Base-by-base conservation (phyloP, 2,113 vertebrate species). In the Odocoileus hemionus region DNA sequence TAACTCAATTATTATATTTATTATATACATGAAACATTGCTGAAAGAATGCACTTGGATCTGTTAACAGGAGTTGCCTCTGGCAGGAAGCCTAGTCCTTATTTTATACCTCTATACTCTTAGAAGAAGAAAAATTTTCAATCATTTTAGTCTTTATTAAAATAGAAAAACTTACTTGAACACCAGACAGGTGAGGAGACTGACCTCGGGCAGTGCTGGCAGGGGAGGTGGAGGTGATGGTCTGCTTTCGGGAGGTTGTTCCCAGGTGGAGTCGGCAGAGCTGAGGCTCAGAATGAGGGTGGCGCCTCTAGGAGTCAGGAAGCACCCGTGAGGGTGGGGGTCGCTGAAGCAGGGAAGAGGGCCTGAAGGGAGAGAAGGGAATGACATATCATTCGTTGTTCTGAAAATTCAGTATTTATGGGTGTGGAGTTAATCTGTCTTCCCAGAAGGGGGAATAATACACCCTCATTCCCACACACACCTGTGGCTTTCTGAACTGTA, bases 301-400 rank as follows among this genome's bases (percentile, higher is more conserved):
- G 60, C 43, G 33, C 45, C 26, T 30, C n/a, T 36, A 39, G 61
- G 54, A 61, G 25, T 19, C 16, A 28, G 52, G 57, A 84, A 36
- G 43, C 15, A 4, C 1, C 6, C 3, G 10, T 33, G 3, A 10
- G 26, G n/a, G 7, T 2, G 25, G 39, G 39, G 0, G 10, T 14
- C 19, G 2, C 4, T 0, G 57, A 36, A 50, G 13, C 19, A 11
- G 58, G 11, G 21, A 8, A 33, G 70, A 21, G 21, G 33, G 13
- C 17, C 6, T 47, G 28, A 64, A 58, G 50, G 45, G 43, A 47
- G 8, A 33, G 54, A 33, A 1, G 25, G 15, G 36, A 83, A 23
- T 43, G 58, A 19, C 25, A 13, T n/a, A 8, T 21, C 25, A 55
- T 23, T 19, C 1, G 36, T 67, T 3, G 28, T 55, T 61, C 58